These are phyloP conservation scores for Diaprepes abbreviatus DNA, from an alignment of 2,888 invertebrate genomes.

Conservation along the genomic window DNA sequence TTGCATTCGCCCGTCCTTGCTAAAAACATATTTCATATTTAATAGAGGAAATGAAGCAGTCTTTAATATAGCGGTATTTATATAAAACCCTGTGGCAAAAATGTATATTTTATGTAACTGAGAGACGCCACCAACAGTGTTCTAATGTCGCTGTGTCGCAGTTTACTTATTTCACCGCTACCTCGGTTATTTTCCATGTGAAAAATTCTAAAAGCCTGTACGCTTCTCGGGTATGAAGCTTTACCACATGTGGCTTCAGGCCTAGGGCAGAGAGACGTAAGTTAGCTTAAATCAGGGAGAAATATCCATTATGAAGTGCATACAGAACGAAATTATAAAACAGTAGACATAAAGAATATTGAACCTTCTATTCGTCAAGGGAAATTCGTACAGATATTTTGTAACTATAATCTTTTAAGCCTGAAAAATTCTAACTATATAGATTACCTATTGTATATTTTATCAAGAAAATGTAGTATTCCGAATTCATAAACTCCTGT, in stretches of 20 bases:
- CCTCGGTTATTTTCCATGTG: constrained; percentile 55
- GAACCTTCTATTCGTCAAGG: background rate
- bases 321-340: constrained; percentile 19
- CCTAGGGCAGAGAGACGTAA: constrained; percentile 17
- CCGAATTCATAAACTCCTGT: too few relatives aligned
- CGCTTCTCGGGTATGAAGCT: constrained; percentile 48
- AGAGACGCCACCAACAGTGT: constrained; percentile 16
- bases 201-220: constrained; percentile 54
- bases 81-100: background rate
- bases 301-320: constrained; percentile 27
- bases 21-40: constrained; percentile 11
- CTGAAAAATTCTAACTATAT: too few relatives aligned
- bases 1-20: constrained; percentile 2
- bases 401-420: too few relatives aligned
- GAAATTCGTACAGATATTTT: background rate
- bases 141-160: constrained; percentile 3
- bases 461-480: too few relatives aligned
- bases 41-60: constrained; percentile 11
- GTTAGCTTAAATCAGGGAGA: constrained; percentile 29
- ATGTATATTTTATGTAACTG: constrained; percentile 31
- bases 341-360: constrained; percentile 10
- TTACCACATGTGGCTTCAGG: constrained; percentile 45
- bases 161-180: constrained; percentile 54
- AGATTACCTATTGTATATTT: too few relatives aligned
- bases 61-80: constrained; percentile 23